Conservation (phyloP, 2,888 invertebrate genomes). For the Ellobium chinense region DNA sequence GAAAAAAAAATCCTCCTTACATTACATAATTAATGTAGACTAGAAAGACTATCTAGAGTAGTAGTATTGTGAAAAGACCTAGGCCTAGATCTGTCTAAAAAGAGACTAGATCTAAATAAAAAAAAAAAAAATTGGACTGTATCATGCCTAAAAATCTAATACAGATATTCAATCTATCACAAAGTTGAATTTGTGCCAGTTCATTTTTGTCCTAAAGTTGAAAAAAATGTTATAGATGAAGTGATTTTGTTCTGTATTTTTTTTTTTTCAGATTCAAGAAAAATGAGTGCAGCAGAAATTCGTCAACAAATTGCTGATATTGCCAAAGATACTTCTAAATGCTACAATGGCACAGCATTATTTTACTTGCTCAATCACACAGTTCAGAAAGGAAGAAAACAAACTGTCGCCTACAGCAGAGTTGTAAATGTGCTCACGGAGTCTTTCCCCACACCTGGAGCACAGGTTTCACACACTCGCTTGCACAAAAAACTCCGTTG, state of each 20-base stretch:
- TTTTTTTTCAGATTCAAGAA: not conserved
- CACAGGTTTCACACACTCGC: not conserved
- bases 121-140: too few species aligned
- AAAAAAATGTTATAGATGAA: too few species aligned
- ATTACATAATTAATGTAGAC: too few species aligned
- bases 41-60: too few species aligned
- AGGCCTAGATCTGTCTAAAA: too few species aligned
- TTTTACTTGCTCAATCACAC: not conserved
- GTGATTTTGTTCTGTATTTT: not conserved
- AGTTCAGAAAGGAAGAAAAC: not conserved
- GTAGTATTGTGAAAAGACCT: too few species aligned
- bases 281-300: not conserved
- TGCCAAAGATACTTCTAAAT: not conserved
- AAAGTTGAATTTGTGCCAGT: too few species aligned
- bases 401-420: not conserved
- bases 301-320: not conserved
- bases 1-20: too few species aligned
- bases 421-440: not conserved
- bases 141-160: too few species aligned
- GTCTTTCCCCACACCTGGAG: not conserved
- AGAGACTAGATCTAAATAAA: too few species aligned
- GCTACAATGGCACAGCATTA: not conserved
- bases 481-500: not conserved
- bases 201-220: too few species aligned
- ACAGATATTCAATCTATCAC: too few species aligned